A percentile compares a stretch with the other conserved stretches of the same genome.
phyloP scores from a whole-genome alignment of 2,888 invertebrate genomes.

The Macaria notata region DNA sequence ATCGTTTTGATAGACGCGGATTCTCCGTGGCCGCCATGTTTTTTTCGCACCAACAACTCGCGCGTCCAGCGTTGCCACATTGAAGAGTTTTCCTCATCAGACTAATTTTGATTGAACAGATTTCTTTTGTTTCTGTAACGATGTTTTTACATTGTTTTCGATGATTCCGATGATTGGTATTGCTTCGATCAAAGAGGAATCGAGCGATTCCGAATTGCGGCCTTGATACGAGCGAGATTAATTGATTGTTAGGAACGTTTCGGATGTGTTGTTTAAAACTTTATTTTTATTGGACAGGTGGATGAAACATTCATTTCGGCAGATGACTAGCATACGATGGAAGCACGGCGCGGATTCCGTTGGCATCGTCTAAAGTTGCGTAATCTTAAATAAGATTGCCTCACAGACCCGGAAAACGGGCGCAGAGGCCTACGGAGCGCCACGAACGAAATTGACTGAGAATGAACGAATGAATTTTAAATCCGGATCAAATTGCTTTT shows the following conservation, averaged over 20 bases:
- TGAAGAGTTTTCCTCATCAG: constrained; percentile 53
- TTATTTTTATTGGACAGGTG: constrained; percentile 33
- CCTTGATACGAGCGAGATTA: constrained; percentile 43
- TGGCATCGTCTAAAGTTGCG: constrained; percentile 26
- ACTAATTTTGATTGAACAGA: constrained; percentile 60
- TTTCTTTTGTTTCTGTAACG: constrained; percentile 53
- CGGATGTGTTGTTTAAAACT: constrained; percentile 44
- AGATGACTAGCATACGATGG: constrained; percentile 24
- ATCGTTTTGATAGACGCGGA: constrained; percentile 47
- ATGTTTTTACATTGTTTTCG: constrained; percentile 42
- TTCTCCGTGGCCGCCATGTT: constrained; percentile 57
- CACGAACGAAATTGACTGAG: constrained; percentile 34
- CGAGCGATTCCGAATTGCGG: constrained; percentile 31
- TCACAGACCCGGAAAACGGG: constrained; percentile 29
- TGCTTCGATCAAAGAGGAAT: constrained; percentile 55
- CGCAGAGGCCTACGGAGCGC: constrained; percentile 25
- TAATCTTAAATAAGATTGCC: constrained; percentile 37
- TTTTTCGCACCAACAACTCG: constrained; percentile 59
- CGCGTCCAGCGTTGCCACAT: constrained; percentile 56
- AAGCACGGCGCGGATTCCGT: constrained; percentile 21
- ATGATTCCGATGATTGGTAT: constrained; percentile 42
- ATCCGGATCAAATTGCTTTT: constrained; percentile 39
- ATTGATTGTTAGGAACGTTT: constrained; percentile 48
- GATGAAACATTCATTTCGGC: constrained; percentile 21
- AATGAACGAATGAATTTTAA: constrained; percentile 41